Evolutionary conservation across 2,113 vertebrate genomes (phyloP), one percentile per base, ranked within the genome.

Genomic region (Indicator maculatus): DNA sequence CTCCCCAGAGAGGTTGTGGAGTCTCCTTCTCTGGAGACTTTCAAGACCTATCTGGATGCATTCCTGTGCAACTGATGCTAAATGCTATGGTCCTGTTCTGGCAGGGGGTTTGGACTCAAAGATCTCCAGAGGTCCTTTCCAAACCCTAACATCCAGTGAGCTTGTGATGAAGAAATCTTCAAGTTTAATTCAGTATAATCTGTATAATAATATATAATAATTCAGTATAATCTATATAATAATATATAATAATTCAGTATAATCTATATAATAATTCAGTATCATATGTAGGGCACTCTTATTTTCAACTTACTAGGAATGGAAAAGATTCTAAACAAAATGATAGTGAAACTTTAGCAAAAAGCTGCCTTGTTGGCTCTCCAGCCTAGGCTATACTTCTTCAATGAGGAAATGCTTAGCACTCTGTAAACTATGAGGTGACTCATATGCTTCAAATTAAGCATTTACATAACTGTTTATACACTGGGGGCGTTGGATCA

Each of bases 391-490:
- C 15, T 74, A 28, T 21, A 13, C 4, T 89, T 76, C 41, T 92
- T 77, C 88, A 73, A 39, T 24, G 74, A 85, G 74, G 58, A 82
- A 95, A 78, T 50, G 59, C n/a, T 90, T 89, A 87, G 82, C 84
- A 73, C 78, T 53, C 66, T 45, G 26, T 17, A 63, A 72, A 6
- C 55, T 72, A 56, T 2, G 2, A 81, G 81, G 39, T 92, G 77
- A 92, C 66, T 95, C 94, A 94, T 53, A 52, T 33, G 31, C 61
- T 89, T 92, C 88, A 92, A 84, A 94, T 92, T 50, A 93, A 65
- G 74, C 55, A 82, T 94, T 90, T 95, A 90, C 66, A 82, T 94
- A 94, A 92, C 61, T 71, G 76, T 86, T 90, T 82, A 90, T 65
- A 93, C 53, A 26, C 77, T 93, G 88, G 76, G 58, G 90, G 80